Base-by-base conservation (phyloP, 1,140 invertebrate species). In the Drosophila quadrilineata region DNA sequence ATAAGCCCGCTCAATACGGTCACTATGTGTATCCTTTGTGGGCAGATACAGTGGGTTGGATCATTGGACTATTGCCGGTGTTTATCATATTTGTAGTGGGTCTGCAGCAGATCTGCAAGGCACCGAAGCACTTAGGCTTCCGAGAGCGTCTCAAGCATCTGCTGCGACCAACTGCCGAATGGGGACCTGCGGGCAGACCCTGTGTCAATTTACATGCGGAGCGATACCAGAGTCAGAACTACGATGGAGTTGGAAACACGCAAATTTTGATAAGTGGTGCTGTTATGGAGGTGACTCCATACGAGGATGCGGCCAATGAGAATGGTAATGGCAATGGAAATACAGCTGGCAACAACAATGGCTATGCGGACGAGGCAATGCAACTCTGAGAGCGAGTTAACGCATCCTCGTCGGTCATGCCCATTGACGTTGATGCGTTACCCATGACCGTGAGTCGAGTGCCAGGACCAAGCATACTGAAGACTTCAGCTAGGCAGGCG, bases 21-120 rank as follows among this genome's bases (percentile, higher is more conserved):
- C 90, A 92, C 46, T 95, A 94, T 69, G 91, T 93, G 3, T 96
- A 95, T 87, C 95, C 95, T 0, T 89, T 91, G 67, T 96, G 94
- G 94, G 94, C 94, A 0, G 93, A 95, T 75, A 91, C 92, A 0
- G 91, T 95, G n/a, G 95, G 95, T 3, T 96, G 95, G 95, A 89
- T 93, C 2, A 91, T 96, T 16, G 94, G 95, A 0, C 90, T 94
- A 6, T 75, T 94, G 63, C 95, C 95, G 0, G 93, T 96, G 0
- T 60, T 93, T 3, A 92, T 95, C 2, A 94, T 96, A 22, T 91
- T 95, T 6, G 80, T 93, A 9, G 90, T 94, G 74, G 94, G 93
- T 2, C 84, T 94, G 10, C 91, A 91, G 85, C 91, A 95, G 89
- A 92, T 93, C 43, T 91, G 88, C 58, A 91, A 90, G 64, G 92